Base-by-base conservation (phyloP, 1,140 invertebrate species). In the Trypoxylus dichotomus region DNA sequence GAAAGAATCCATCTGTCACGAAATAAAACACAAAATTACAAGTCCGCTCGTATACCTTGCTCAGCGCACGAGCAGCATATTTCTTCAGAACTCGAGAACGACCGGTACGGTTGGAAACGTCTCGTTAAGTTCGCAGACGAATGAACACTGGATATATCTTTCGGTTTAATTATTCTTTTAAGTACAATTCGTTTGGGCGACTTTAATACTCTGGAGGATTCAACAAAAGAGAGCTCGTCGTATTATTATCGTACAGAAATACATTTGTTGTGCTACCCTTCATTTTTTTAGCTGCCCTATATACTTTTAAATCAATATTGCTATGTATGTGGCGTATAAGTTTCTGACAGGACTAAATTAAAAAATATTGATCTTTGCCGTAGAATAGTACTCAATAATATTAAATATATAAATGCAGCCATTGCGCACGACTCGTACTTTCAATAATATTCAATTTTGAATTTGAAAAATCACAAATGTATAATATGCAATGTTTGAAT, bases 141-240 rank as follows among this genome's bases (percentile, higher is more conserved):
- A 47, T 58, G 43, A 76, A 58, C 74, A 60, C 21, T 29, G 60
- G 43, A 76, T 47, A 76, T 58, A 32, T 47, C 27, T 60, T 27
- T 54, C 43, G 7, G 37, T 43, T 72, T 37, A 54, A 43, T 74
- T 74, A 41, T 74, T 19, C n/a, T 74, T 37, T 74, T 15, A 43
- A 74, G 29, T 74, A 68, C 60, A 68, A 68, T 68, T 68, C 60
- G 24, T 58, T 63, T 78, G 80, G 80, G 63, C 79, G 47, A 79
- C 80, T 81, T 77, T 78, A 80, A 60, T 74, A 78, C 75, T 79
- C 77, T 68, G 13, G 47, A 32, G 68, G 15, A 74, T 75, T 54
- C 79, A 78, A 81, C 77, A 78, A 79, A 78, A 68, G 76, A 76
- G 80, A 79, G 60, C 80, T 79, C 77, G 75, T 81, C 80, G 68